Evolutionary conservation across 37 sponge, comb jelly and placozoan genomes (phyloP).

Genomic region (Diacarnus erythraeanus): DNA sequence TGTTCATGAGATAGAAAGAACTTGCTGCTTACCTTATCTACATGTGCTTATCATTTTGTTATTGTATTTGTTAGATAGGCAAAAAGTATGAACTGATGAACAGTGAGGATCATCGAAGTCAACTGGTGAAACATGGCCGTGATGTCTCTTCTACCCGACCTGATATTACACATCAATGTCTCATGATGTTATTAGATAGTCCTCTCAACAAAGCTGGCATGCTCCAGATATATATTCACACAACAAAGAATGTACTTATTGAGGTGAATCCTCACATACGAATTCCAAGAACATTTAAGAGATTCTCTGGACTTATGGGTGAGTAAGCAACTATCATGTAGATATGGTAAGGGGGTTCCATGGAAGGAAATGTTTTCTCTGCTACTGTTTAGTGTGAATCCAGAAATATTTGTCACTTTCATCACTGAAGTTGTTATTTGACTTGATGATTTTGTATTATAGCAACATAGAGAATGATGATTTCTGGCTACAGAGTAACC

Average conservation of each 20-base stretch:
- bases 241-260: slow-evolving; percentile 94
- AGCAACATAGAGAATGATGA: neutral
- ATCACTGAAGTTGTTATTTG: too few species aligned
- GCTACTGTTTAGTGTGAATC: too few species aligned
- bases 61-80: slow-evolving; percentile 62
- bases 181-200: slow-evolving; percentile 98
- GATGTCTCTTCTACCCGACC: slow-evolving; percentile 86
- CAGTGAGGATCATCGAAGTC: slow-evolving; percentile 79
- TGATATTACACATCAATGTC: slow-evolving; percentile 98
- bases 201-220: slow-evolving; percentile 97
- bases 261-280: slow-evolving; percentile 92
- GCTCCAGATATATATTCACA: slow-evolving; percentile 97
- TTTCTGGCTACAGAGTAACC: too few species aligned
- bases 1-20: too few species aligned
- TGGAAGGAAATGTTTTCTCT: too few species aligned
- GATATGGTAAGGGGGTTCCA: too few species aligned
- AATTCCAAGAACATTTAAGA: slow-evolving; percentile 96
- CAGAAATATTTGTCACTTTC: too few species aligned
- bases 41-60: too few species aligned
- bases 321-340: slow-evolving; percentile 7
- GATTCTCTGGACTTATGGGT: slow-evolving; percentile 99
- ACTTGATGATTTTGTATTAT: too few species aligned
- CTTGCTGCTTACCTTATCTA: too few species aligned
- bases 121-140: slow-evolving; percentile 72
- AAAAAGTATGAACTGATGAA: slow-evolving; percentile 89